Evolutionary conservation across 2,888 invertebrate species (phyloP).

Genomic region (Polietes domitor): DNA sequence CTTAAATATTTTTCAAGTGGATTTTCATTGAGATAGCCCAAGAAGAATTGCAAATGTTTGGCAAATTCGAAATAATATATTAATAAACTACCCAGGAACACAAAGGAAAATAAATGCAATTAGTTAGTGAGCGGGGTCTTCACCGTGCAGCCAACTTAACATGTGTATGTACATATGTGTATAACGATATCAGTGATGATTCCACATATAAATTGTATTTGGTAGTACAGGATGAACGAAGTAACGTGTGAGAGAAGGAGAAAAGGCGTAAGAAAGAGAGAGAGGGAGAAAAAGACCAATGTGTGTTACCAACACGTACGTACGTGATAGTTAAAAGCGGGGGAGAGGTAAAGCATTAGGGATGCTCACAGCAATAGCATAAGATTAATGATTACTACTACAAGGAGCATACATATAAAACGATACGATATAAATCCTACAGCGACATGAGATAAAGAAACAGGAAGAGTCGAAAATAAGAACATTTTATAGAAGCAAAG

Average conservation of each 20-base stretch:
- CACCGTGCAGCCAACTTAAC: background rate
- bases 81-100: no score
- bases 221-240: constrained; percentile 20
- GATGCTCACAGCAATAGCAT: constrained; percentile 11
- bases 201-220: background rate
- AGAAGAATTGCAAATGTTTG: no score
- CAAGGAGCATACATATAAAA: background rate
- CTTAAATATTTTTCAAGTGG: no score
- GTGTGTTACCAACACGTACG: constrained; percentile 17
- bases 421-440: background rate
- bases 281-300: constrained; percentile 13
- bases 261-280: background rate
- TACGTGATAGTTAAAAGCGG: background rate
- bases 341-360: constrained; percentile 14
- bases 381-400: constrained; percentile 2
- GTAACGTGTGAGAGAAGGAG: constrained; percentile 20
- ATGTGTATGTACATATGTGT: background rate
- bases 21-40: no score
- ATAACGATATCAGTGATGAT: background rate
- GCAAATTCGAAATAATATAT: no score
- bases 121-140: no score
- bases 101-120: no score
- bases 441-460: background rate
- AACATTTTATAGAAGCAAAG: background rate
- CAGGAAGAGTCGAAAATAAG: background rate